Base-by-base conservation (phyloP, 2,797 vertebrate genomes). In the Acestrorhynchus altus region DNA sequence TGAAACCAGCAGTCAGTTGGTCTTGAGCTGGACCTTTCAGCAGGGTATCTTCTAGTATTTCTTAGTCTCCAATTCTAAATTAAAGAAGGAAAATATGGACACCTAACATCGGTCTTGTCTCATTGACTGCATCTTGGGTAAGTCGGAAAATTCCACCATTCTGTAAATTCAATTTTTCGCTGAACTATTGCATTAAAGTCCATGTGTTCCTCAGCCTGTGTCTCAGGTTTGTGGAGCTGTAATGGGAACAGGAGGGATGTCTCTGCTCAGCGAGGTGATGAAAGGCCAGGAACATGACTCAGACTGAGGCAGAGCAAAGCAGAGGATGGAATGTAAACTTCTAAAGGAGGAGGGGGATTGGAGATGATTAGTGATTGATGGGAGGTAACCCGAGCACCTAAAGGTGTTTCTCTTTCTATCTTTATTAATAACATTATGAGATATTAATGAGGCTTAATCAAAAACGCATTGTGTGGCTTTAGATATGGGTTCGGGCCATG, bases 221-320 rank as follows among this genome's bases (percentile, higher is more conserved):
- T 11, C 9, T 31, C n/a, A 35, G 31, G 31, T 35, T 35, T 6
- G 31, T 35, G 18, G 35, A 12, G 16, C 15, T n/a, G 46, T 77
- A 81, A 81, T 69, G 70, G 77, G 77, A 78, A 64, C 75, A 74
- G 76, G 72, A 81, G 71, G 65, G 56, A 78, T 59, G 70, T 67
- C 80, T 74, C 65, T 31, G 22, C 24, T 49, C 51, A n/a, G 47
- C 9, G 54, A 77, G 65, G 71, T 24, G 51, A 59, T 70, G 59
- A 78, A 69, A 51, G 49, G 22, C 72, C 57, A 64, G 39, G 46
- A 61, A 49, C 74, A 61, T 66, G 24, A 81, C 59, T 28, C 51
- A 76, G 18, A 28, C 26, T 8, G n/a, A 60, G 31, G 57, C 15
- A 15, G 28, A 65, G 42, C 39, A 13, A 60, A 26, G 57, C 15